These are phyloP conservation scores for Opisthocomus hoazin DNA, from an alignment of 2,113 vertebrate species.

Conservation along the genomic window DNA sequence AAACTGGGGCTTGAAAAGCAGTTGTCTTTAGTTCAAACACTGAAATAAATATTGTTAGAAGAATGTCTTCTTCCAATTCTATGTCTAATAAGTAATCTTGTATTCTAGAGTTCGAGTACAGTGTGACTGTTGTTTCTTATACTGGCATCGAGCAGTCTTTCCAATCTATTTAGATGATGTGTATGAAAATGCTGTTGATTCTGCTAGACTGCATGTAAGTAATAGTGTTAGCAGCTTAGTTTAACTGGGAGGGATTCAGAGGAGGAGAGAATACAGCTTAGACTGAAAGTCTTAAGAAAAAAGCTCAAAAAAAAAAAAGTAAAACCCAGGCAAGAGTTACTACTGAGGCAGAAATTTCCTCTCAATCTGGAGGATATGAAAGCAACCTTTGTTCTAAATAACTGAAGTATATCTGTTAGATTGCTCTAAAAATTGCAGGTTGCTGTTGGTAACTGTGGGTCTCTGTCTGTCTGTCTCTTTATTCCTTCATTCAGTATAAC, in stretches of 20 bases:
- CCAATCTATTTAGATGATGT: conserved; percentile 99
- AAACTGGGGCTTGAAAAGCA: background rate
- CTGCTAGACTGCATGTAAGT: conserved; percentile 92
- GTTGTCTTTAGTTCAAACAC: background rate
- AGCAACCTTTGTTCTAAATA: background rate
- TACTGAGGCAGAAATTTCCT: background rate
- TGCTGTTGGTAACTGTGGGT: background rate
- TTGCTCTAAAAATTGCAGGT: background rate
- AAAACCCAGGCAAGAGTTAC: background rate
- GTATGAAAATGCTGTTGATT: conserved; percentile 93
- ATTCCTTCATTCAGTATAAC: background rate
- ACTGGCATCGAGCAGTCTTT: conserved; percentile 96
- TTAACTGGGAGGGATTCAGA: background rate
- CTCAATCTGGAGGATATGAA: background rate
- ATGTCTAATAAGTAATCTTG: conserved; percentile 25
- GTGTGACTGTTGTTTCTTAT: conserved; percentile 94
- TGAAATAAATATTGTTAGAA: background rate
- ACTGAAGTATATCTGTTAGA: background rate
- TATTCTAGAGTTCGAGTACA: conserved; percentile 83
- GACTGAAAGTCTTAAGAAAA: background rate
- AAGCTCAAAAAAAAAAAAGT: background rate
- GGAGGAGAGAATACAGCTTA: background rate
- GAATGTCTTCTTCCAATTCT: background rate
- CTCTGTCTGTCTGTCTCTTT: background rate
- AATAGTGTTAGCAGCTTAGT: background rate